Conservation (phyloP, 2,797 vertebrate genomes). For the Heliangelus exortis region DNA sequence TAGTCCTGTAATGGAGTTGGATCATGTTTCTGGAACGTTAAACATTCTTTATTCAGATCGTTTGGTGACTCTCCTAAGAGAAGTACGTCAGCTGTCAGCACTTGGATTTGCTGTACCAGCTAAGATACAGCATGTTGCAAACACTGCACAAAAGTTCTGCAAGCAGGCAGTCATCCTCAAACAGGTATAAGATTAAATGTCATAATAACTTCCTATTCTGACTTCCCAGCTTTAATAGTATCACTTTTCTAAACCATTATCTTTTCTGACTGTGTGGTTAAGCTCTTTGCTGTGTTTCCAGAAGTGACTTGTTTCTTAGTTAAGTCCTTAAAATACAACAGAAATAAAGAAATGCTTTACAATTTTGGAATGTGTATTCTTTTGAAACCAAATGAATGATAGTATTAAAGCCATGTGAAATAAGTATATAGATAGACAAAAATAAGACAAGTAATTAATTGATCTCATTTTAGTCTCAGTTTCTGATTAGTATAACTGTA, state of each 20-base stretch:
- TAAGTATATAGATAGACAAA: background rate
- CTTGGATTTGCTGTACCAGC: slow-evolving; percentile 92
- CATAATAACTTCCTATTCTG: background rate
- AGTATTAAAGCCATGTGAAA: background rate
- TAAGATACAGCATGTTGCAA: slow-evolving; percentile 90
- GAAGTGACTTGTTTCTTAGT: background rate
- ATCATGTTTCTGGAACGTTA: slow-evolving; percentile 87
- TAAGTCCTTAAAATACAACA: background rate
- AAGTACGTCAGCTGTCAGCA: slow-evolving; percentile 94
- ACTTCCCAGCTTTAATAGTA: background rate
- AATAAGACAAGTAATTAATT: background rate
- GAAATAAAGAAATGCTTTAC: background rate
- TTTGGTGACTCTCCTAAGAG: slow-evolving; percentile 89
- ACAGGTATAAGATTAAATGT: slow-evolving; percentile 81
- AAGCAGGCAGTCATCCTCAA: slow-evolving; percentile 95
- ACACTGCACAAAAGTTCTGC: slow-evolving; percentile 92
- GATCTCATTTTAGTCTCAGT: background rate
- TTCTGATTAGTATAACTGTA: background rate
- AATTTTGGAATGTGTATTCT: background rate
- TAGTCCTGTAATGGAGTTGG: slow-evolving; percentile 93
- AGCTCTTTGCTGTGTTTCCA: background rate
- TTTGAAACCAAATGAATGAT: background rate
- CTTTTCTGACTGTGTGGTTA: background rate
- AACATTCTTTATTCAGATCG: slow-evolving; percentile 96
- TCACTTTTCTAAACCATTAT: background rate